phyloP scores from a whole-genome alignment of 2,113 vertebrate species.

The Mugil cephalus region DNA sequence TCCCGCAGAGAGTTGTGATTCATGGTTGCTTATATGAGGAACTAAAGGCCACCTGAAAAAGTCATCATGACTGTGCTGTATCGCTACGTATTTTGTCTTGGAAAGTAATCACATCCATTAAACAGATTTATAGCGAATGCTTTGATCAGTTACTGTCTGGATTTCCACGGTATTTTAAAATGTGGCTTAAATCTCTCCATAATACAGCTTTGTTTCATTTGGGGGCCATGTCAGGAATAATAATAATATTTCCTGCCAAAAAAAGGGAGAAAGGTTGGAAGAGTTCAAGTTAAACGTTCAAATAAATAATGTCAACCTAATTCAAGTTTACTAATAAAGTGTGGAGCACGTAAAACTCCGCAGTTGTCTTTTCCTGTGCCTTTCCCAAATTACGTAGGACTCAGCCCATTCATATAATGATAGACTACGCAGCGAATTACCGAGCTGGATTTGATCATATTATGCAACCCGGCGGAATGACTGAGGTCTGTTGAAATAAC shows the following conservation, averaged over 20 bases:
- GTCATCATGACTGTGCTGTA: slow-evolving; percentile 55
- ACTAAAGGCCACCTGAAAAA: slow-evolving; percentile 60
- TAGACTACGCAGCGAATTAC: slow-evolving; percentile 37
- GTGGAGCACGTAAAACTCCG: slow-evolving; percentile 10
- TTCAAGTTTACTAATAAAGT: neutral
- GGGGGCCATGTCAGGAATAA: slow-evolving; percentile 31
- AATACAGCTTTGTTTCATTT: slow-evolving; percentile 13
- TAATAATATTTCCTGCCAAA: slow-evolving; percentile 9
- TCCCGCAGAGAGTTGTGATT: slow-evolving; percentile 23
- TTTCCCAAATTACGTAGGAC: slow-evolving; percentile 30
- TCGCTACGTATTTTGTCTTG: slow-evolving; percentile 50
- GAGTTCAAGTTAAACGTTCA: neutral
- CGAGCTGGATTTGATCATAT: slow-evolving; percentile 59
- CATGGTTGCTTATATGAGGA: slow-evolving; percentile 36
- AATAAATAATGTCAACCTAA: neutral
- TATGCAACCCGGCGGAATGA: slow-evolving; percentile 62
- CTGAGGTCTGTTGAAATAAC: slow-evolving; percentile 71
- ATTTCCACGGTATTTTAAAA: slow-evolving; percentile 39
- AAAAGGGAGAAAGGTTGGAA: slow-evolving; percentile 12
- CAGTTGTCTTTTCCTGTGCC: slow-evolving; percentile 4
- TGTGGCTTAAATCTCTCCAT: slow-evolving; percentile 9
- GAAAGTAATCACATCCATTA: slow-evolving; percentile 47
- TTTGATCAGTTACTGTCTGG: slow-evolving; percentile 39
- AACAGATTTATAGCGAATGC: slow-evolving; percentile 52
- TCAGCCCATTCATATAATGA: slow-evolving; percentile 34